These are phyloP conservation scores for Melinopterus prodromus DNA, from an alignment of 2,888 invertebrate species.

Conservation along the genomic window DNA sequence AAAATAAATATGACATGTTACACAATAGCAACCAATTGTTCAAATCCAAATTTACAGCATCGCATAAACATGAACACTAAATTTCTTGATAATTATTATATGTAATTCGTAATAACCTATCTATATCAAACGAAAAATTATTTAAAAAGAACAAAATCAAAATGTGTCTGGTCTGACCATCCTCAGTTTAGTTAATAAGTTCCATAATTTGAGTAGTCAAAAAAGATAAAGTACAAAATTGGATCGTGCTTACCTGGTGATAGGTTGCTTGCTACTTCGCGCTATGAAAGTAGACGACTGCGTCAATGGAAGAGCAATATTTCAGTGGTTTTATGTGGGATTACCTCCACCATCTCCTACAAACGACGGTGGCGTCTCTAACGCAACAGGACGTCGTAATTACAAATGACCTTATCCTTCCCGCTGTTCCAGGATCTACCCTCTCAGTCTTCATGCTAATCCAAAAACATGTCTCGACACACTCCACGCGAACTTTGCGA, in stretches of 20 bases:
- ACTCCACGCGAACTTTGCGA: not conserved
- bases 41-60: too few species aligned
- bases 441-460: not conserved
- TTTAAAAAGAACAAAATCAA: too few species aligned
- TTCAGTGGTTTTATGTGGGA: not conserved
- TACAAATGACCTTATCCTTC: not conserved
- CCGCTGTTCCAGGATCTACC: not conserved
- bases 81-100: too few species aligned
- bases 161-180: too few species aligned
- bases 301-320: not conserved
- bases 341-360: not conserved
- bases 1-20: too few species aligned
- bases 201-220: too few species aligned
- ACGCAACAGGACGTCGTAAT: not conserved
- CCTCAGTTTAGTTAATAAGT: too few species aligned
- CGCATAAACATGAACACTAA: too few species aligned
- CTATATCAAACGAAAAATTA: too few species aligned
- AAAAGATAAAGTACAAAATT: too few species aligned
- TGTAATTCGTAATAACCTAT: too few species aligned
- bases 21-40: too few species aligned
- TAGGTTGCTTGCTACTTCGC: not conserved
- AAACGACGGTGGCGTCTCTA: not conserved
- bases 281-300: not conserved
- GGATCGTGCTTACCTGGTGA: not conserved
- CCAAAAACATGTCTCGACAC: not conserved